Conservation (phyloP, 2,797 vertebrate genomes). For the Melanotaenia nigrans region DNA sequence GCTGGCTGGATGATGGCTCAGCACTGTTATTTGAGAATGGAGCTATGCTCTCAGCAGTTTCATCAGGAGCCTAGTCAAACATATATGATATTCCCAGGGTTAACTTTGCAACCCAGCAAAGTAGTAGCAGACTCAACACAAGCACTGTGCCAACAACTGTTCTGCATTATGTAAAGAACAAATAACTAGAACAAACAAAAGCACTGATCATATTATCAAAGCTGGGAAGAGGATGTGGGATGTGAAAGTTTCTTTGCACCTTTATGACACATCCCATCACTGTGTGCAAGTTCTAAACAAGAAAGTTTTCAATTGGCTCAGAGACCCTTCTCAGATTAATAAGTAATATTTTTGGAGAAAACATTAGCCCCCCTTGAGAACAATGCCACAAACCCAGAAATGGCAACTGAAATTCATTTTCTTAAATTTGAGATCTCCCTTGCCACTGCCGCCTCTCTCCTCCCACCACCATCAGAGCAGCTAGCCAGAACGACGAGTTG, state of each 20-base stretch:
- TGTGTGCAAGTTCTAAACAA: background rate
- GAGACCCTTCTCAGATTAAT: conserved; percentile 19
- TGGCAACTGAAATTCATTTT: conserved; percentile 28
- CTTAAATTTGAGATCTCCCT: conserved; percentile 37
- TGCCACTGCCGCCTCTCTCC: conserved; percentile 47
- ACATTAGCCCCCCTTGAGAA: conserved; percentile 13
- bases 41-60: conserved; percentile 37
- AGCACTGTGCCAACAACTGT: conserved; percentile 41
- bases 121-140: conserved; percentile 42
- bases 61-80: conserved; percentile 40
- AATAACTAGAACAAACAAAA: conserved; percentile 28
- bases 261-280: conserved; percentile 8
- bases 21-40: conserved; percentile 55
- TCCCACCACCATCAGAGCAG: conserved; percentile 37
- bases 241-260: conserved; percentile 12
- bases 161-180: conserved; percentile 42
- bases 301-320: conserved; percentile 24
- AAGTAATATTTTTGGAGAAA: conserved; percentile 20
- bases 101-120: conserved; percentile 47
- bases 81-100: conserved; percentile 47
- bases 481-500: conserved; percentile 48
- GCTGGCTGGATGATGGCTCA: conserved; percentile 37
- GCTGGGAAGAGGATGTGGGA: background rate
- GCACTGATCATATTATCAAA: conserved; percentile 22
- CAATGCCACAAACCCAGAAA: conserved; percentile 53